Conservation (phyloP, 2,888 invertebrate species). For the Cartodere bifasciata region DNA sequence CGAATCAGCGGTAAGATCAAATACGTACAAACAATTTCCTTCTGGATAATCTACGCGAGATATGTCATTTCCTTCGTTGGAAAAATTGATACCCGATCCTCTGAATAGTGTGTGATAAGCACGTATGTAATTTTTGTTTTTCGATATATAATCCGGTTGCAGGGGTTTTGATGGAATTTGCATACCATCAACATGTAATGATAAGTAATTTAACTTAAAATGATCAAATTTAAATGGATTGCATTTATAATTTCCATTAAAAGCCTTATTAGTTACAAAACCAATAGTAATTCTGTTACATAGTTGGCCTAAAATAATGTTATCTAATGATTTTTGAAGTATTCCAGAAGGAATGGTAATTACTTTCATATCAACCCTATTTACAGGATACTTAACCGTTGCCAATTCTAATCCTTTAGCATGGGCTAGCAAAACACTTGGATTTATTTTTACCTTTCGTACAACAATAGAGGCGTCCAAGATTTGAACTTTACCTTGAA, state of each 20-base stretch:
- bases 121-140: neutral
- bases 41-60: neutral
- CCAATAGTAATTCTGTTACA: conserved; percentile 16
- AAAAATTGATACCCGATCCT: neutral
- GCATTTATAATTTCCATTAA: conserved; percentile 1
- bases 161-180: neutral
- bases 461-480: neutral
- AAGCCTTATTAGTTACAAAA: conserved; percentile 12
- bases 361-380: neutral
- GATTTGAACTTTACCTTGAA: neutral
- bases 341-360: conserved; percentile 2
- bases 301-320: conserved; percentile 18
- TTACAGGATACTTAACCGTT: neutral
- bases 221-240: conserved; percentile 7
- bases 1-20: neutral
- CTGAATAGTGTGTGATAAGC: neutral
- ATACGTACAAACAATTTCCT: neutral
- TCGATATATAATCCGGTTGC: neutral
- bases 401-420: neutral
- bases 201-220: conserved; percentile 9
- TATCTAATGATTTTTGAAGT: conserved; percentile 17
- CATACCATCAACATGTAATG: conserved; percentile 2
- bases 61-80: neutral
- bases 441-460: neutral
- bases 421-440: neutral